Conservation (phyloP, 2,797 vertebrate species). For the Garrulus glandarius region DNA sequence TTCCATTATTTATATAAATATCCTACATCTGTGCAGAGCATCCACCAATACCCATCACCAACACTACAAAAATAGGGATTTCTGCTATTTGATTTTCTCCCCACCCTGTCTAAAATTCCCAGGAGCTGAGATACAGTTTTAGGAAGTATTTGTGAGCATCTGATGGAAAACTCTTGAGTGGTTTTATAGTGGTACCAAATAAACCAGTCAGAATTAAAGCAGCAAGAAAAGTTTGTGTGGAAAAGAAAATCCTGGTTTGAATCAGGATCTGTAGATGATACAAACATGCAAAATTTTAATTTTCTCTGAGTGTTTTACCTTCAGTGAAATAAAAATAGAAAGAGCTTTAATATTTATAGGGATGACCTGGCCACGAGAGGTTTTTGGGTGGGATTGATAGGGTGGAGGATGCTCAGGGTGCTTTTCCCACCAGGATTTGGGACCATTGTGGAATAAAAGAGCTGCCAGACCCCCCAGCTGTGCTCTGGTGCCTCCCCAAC, state of each 20-base stretch:
- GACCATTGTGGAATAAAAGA: fast-evolving
- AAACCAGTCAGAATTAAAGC: neutral
- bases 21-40: neutral
- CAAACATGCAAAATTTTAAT: fast-evolving
- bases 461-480: neutral
- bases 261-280: fast-evolving
- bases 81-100: neutral
- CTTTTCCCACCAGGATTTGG: neutral
- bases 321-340: neutral
- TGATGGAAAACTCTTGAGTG: neutral
- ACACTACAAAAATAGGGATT: fast-evolving
- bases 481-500: fast-evolving
- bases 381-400: neutral
- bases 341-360: neutral
- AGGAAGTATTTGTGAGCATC: neutral
- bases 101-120: neutral
- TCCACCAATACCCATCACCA: fast-evolving
- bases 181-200: neutral
- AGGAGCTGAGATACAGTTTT: neutral
- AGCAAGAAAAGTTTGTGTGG: neutral
- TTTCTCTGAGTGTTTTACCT: neutral
- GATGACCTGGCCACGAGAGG: neutral
- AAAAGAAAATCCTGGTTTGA: neutral
- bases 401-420: neutral
- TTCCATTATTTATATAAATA: neutral